Conservation (phyloP, 1,140 invertebrate species). For the Maconellicoccus hirsutus region DNA sequence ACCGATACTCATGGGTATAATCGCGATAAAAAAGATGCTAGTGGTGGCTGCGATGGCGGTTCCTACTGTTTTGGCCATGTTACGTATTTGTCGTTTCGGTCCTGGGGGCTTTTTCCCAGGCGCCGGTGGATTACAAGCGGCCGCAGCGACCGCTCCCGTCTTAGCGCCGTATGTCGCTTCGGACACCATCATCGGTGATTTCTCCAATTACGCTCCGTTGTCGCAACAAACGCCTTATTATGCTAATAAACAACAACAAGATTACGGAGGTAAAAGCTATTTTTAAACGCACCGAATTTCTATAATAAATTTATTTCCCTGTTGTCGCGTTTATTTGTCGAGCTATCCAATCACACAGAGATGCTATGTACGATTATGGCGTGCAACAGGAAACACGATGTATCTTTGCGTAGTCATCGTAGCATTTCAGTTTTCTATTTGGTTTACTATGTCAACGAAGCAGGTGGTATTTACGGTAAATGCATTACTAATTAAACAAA, state of each 20-base stretch:
- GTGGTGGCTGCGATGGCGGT: constrained; percentile 46
- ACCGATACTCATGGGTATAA: constrained; percentile 47
- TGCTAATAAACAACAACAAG: constrained; percentile 8
- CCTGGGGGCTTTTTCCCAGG: background rate
- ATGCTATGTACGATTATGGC: background rate
- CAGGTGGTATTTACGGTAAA: background rate
- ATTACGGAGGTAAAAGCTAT: constrained; percentile 13
- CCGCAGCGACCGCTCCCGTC: background rate
- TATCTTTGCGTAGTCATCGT: background rate
- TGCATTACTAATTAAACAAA: constrained; percentile 14
- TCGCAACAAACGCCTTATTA: background rate
- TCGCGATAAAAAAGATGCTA: constrained; percentile 56
- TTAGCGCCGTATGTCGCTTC: background rate
- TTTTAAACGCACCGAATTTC: background rate
- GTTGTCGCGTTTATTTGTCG: background rate
- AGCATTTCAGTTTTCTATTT: background rate
- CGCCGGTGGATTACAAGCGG: background rate
- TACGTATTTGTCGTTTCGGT: constrained; percentile 31
- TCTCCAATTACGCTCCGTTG: background rate
- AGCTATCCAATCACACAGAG: too few species aligned
- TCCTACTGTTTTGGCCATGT: constrained; percentile 45
- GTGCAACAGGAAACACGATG: background rate
- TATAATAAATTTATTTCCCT: background rate
- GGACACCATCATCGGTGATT: background rate
- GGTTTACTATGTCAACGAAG: constrained; percentile 8